A percentile compares a stretch with the other conserved stretches of the same genome.
phyloP scores from a whole-genome alignment of 2,797 vertebrate species.

The Miopithecus talapoin region DNA sequence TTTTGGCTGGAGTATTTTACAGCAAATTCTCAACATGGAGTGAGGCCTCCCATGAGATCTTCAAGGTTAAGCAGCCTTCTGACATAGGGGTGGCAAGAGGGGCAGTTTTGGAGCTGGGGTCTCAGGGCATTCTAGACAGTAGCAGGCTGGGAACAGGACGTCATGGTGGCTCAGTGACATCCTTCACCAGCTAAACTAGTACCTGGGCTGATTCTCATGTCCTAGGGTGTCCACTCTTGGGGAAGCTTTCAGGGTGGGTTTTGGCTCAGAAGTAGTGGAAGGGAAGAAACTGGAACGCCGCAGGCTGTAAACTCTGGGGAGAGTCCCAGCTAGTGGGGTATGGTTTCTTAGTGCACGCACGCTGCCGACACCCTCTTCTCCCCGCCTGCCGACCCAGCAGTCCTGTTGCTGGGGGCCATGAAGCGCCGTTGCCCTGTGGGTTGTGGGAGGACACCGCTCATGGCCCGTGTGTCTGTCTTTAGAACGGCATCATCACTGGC shows the following conservation, averaged over 20 bases:
- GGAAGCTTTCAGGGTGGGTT: too few relatives aligned
- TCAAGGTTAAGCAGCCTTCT: not conserved
- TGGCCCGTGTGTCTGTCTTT: not conserved
- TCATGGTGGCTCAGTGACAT: not conserved
- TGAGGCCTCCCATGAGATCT: not conserved
- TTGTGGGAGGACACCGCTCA: not conserved
- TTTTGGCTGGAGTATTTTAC: not conserved
- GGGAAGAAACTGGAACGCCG: not conserved
- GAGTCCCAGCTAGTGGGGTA: rapidly evolving
- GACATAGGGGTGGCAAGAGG: rapidly evolving
- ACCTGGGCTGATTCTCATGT: not conserved
- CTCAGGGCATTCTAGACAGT: rapidly evolving
- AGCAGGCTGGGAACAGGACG: not conserved
- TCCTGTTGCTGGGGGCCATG: rapidly evolving
- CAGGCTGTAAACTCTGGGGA: not conserved
- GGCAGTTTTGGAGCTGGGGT: too few relatives aligned
- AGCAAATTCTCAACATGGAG: not conserved
- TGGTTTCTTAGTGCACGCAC: rapidly evolving
- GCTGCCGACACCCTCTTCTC: not conserved
- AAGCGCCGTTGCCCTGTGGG: rapidly evolving
- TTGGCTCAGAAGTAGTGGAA: not conserved
- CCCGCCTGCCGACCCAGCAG: rapidly evolving
- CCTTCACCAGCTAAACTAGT: not conserved
- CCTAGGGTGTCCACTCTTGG: not conserved
- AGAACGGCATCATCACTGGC: conserved; percentile 94